Evolutionary conservation across 2,888 invertebrate species (phyloP).

Genomic region (Marasmarcha lunaedactyla): DNA sequence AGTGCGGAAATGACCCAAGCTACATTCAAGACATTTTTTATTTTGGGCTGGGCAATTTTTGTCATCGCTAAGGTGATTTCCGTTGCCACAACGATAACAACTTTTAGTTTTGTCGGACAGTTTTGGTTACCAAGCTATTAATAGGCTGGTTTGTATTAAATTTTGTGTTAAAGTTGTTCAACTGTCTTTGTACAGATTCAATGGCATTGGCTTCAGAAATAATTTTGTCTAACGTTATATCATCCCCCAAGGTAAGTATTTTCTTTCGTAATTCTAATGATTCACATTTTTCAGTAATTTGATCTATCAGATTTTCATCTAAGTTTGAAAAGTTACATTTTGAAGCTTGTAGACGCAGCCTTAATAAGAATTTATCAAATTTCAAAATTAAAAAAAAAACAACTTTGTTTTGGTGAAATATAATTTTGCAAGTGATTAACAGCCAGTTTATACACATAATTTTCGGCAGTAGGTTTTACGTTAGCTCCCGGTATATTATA

Average conservation of each 20-base stretch:
- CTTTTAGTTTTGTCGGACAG: too few relatives aligned
- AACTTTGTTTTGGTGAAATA: constrained; percentile 20
- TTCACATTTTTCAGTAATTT: constrained; percentile 12
- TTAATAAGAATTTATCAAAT: constrained; percentile 24
- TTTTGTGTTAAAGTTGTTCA: too few relatives aligned
- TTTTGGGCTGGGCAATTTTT: constrained; percentile 5
- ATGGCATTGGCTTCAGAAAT: constrained; percentile 17
- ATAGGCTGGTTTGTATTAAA: background rate
- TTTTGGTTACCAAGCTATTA: background rate
- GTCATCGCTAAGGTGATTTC: background rate
- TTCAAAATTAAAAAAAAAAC: constrained; percentile 21
- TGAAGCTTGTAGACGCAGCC: constrained; percentile 12
- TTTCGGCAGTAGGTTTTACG: background rate
- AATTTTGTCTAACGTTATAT: constrained; percentile 13
- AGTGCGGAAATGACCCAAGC: constrained; percentile 10
- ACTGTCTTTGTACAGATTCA: constrained; percentile 13
- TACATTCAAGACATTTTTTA: constrained; percentile 9
- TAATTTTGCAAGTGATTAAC: constrained; percentile 17
- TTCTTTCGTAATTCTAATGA: constrained; percentile 13
- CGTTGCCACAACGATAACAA: constrained; percentile 2
- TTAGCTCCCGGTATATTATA: constrained; percentile 10
- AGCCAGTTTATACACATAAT: constrained; percentile 7
- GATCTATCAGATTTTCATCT: too few relatives aligned
- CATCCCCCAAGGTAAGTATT: constrained; percentile 14
- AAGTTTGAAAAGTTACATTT: constrained; percentile 16